phyloP scores from a whole-genome alignment of 2,797 vertebrate genomes.

The Enteromius mattozi region DNA sequence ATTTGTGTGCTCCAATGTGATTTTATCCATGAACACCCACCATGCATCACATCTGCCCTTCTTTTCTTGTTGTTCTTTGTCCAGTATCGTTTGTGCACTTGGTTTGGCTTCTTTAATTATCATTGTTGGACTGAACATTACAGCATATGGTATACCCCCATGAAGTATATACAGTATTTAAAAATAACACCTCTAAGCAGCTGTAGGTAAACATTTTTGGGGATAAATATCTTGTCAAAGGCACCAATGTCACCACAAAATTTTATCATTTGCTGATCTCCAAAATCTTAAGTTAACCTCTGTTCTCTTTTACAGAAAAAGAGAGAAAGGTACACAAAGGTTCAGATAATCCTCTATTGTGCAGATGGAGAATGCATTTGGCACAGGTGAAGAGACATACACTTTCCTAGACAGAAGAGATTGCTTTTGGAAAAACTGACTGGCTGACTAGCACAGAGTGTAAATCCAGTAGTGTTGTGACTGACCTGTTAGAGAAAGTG shows the following conservation, averaged over 20 bases:
- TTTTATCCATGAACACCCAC: background rate
- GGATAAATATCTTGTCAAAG: background rate
- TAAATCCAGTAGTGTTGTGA: conserved; percentile 55
- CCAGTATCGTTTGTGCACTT: background rate
- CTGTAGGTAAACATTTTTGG: too few species aligned
- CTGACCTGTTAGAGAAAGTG: conserved; percentile 30
- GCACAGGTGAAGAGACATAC: conserved; percentile 37
- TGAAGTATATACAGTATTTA: too few species aligned
- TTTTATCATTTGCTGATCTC: background rate
- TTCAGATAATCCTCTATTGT: conserved; percentile 44
- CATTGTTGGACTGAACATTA: background rate
- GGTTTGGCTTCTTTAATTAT: background rate
- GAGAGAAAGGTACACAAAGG: conserved; percentile 2
- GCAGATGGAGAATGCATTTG: conserved; percentile 59
- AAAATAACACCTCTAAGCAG: too few species aligned
- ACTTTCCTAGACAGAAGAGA: conserved; percentile 38
- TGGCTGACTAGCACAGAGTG: conserved; percentile 28
- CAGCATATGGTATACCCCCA: background rate
- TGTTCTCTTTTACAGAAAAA: background rate
- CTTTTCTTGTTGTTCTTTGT: background rate
- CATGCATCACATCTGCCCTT: background rate
- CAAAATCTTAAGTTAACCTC: background rate
- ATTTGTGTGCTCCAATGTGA: background rate
- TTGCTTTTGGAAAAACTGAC: conserved; percentile 59
- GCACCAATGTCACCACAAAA: too few species aligned